A percentile compares a stretch with the other conserved stretches of the same genome.
These are phyloP conservation scores for Drosophila multiciliata DNA, from an alignment of 2,888 invertebrate species.

Conservation along the genomic window DNA sequence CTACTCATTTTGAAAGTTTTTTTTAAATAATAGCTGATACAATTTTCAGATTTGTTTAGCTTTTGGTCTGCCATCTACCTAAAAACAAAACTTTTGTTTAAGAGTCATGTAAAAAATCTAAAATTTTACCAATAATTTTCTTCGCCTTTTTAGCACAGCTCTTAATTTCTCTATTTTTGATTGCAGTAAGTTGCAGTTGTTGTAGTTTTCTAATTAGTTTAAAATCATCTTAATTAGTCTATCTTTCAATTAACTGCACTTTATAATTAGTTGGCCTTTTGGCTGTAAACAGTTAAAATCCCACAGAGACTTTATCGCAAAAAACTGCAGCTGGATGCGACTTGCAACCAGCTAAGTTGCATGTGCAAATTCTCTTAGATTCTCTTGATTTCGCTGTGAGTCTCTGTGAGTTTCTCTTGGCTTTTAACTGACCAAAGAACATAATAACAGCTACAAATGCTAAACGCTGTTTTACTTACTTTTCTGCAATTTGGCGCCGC, in stretches of 20 bases:
- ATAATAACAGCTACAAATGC: constrained; percentile 69
- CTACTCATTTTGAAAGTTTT: not conserved
- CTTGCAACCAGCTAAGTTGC: not conserved
- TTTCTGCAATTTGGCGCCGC: constrained; percentile 79
- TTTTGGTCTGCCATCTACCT: too few relatives aligned
- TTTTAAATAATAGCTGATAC: not conserved
- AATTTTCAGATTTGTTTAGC: too few relatives aligned
- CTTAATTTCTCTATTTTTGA: not conserved
- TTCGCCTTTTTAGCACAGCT: not conserved
- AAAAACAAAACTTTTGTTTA: not conserved
- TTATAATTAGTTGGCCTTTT: not conserved
- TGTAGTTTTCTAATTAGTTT: not conserved
- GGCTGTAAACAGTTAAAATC: not conserved
- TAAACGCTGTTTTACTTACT: constrained; percentile 77
- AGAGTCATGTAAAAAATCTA: too few relatives aligned
- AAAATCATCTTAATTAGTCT: not conserved
- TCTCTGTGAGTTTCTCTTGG: constrained; percentile 15
- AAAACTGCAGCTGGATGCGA: not conserved
- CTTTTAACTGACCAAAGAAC: constrained; percentile 62
- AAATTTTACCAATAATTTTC: not conserved
- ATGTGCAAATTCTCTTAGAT: constrained; percentile 11
- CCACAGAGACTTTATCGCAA: not conserved
- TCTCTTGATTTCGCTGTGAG: constrained; percentile 23
- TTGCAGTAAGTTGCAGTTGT: not conserved
- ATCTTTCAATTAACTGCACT: not conserved